A percentile compares a stretch with the other conserved stretches of the same genome.
Conservation (phyloP, 37 sponge, comb jelly and placozoan species). For the Oopsacas minuta region DNA sequence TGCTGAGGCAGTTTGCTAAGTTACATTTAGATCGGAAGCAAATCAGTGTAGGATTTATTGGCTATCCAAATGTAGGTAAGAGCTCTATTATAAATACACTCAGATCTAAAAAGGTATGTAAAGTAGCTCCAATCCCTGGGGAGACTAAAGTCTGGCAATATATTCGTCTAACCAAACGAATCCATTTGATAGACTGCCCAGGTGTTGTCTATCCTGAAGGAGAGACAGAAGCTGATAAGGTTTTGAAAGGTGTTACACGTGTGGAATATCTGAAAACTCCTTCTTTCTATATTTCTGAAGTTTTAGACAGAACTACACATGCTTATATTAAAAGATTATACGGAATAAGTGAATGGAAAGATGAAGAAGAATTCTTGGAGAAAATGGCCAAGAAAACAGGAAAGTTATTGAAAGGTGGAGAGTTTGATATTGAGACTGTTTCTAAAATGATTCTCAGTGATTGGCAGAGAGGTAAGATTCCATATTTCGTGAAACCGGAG, state of each 20-base stretch:
- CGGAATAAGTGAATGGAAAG: conserved; percentile 56
- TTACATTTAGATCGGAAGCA: not conserved
- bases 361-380: conserved; percentile 66
- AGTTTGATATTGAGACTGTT: conserved; percentile 74
- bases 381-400: conserved; percentile 55
- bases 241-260: conserved; percentile 89
- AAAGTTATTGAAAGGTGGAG: conserved; percentile 86
- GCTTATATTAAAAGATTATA: conserved; percentile 74
- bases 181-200: conserved; percentile 96
- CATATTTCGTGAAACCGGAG: conserved; percentile 81
- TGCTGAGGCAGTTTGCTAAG: conserved; percentile 91
- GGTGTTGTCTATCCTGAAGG: conserved; percentile 89
- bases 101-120: conserved; percentile 82
- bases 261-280: conserved; percentile 85
- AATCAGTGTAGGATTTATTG: conserved; percentile 94
- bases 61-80: conserved; percentile 97
- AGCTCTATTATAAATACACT: conserved; percentile 97
- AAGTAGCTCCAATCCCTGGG: conserved; percentile 92
- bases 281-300: conserved; percentile 65
- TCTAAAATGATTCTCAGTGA: conserved; percentile 88
- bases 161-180: conserved; percentile 75
- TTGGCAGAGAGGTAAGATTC: conserved; percentile 87
- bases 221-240: conserved; percentile 86
- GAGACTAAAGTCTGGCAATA: conserved; percentile 99
- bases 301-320: conserved; percentile 67